Evolutionary conservation across 1,140 invertebrate genomes (phyloP), one percentile per base, ranked within the genome.

Genomic region (Drosophila oshimai): DNA sequence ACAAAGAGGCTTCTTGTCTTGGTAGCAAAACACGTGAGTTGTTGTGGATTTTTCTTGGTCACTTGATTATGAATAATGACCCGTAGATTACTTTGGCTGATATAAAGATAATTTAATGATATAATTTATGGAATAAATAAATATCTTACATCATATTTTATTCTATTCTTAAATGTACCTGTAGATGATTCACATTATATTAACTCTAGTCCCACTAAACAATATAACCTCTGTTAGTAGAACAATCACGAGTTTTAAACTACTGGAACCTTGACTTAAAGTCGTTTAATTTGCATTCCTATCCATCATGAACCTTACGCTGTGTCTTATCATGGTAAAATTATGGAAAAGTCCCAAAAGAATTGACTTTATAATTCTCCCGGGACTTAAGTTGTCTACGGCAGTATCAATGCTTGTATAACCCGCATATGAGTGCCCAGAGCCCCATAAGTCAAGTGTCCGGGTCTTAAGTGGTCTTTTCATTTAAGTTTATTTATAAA

Each of bases 401-500:
- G 17, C 24, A 31, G 22, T 68, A 53, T 69, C 62, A 68, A 46
- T 68, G 31, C 74, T 69, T 77, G 61, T 73, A 69, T 83, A 69
- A 60, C 49, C 51, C 37, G 61, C 36, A 54, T 45, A 42, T 49
- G 68, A 53, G 45, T 50, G 28, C 12, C 18, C 6, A 55, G 50
- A 64, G 64, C 36, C 62, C 61, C 47, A 61, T 61, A 79, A 76
- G 72, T 73, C 72, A 81, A 83, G 78, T 83, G 79, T 67, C 62
- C 44, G 29, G 36, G 60, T 61, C 54, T 83, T 70, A 84, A 83
- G 74, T 74, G 79, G 65, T 44, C 64, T 78, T 71, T 44, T 60
- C 65, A 50, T 60, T 83, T 61, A 74, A 65, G 60, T 73, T 75
- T 80, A 67, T 81, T 81, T 81, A 64, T 74, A 78, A 57, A 70